phyloP scores from a whole-genome alignment of 2,797 vertebrate species.

The Aphelocoma californica region DNA sequence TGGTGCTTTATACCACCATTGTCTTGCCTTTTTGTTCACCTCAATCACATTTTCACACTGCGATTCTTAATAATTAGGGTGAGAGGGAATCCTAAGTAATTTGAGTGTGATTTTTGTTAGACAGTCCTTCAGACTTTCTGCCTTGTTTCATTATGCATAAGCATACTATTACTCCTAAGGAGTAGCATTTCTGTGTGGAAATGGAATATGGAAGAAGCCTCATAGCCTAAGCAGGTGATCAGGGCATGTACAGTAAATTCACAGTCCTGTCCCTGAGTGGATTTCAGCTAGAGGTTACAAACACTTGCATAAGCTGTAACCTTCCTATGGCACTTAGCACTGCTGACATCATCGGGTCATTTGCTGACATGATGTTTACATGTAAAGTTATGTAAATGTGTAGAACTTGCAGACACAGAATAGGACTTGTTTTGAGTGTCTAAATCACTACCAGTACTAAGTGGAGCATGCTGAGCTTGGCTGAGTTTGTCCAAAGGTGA shows the following conservation, averaged over 20 bases:
- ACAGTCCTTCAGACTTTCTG: neutral
- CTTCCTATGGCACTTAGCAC: neutral
- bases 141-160: neutral
- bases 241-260: fast-evolving
- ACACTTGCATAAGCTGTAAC: neutral
- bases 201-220: neutral
- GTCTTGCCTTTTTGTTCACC: neutral
- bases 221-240: neutral
- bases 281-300: neutral
- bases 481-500: neutral
- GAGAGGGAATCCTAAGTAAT: neutral
- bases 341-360: neutral
- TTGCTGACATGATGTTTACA: neutral
- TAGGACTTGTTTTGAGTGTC: neutral
- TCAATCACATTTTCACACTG: neutral
- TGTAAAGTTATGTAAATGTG: neutral
- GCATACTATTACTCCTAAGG: neutral
- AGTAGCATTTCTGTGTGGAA: neutral
- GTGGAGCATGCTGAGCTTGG: neutral
- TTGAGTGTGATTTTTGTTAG: neutral
- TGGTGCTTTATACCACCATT: neutral
- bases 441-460: neutral
- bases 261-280: neutral
- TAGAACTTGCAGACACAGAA: neutral
- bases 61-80: neutral